A percentile compares a stretch with the other conserved stretches of the same genome.
phyloP scores from a whole-genome alignment of 2,113 vertebrate species.

The Entelurus aequoreus region DNA sequence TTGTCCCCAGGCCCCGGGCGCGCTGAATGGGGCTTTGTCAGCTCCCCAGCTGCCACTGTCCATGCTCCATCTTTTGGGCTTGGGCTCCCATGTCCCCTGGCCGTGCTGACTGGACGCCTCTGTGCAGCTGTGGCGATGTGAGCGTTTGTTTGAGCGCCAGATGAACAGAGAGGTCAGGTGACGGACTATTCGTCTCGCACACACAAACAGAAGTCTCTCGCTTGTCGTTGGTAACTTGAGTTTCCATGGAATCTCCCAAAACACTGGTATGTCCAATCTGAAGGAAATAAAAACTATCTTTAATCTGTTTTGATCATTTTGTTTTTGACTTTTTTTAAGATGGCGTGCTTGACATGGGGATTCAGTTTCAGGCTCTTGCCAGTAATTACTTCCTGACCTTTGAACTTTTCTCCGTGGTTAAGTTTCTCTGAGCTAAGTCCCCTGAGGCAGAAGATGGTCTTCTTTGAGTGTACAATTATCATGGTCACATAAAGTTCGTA shows the following conservation, averaged over 20 bases:
- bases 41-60: conserved; percentile 75
- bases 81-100: conserved; percentile 71
- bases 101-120: conserved; percentile 71
- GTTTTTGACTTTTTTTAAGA: too few relatives aligned
- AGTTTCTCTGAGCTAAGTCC: not conserved
- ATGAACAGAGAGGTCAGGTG: conserved; percentile 61
- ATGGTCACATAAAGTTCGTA: too few relatives aligned
- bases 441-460: not conserved
- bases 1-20: conserved; percentile 69
- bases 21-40: conserved; percentile 78
- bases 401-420: not conserved
- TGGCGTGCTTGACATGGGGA: not conserved
- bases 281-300: too few relatives aligned
- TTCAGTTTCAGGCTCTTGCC: not conserved
- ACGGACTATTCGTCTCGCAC: conserved; percentile 57
- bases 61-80: conserved; percentile 68
- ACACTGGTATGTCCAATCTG: not conserved
- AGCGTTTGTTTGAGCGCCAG: conserved; percentile 40
- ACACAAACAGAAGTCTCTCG: conserved; percentile 27
- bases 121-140: conserved; percentile 71
- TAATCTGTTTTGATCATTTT: too few relatives aligned
- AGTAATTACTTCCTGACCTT: conserved; percentile 4
- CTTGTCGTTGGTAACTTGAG: conserved; percentile 52
- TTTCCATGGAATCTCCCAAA: conserved; percentile 37
- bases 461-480: too few relatives aligned